Conservation (phyloP, 2,888 invertebrate species). For the Aspidiotus rigidus region DNA sequence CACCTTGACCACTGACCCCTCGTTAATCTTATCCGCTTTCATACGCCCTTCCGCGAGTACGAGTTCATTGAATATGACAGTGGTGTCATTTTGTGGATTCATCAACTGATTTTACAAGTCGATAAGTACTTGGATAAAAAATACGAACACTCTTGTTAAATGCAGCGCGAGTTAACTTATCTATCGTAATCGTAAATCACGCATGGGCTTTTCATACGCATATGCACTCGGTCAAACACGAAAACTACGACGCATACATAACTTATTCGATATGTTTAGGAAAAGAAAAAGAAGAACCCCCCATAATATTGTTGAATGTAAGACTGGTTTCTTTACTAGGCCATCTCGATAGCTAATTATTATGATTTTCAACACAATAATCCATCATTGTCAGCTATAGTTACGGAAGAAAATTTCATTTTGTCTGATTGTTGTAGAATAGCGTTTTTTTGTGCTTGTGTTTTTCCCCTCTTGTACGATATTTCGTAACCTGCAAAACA, state of each 20-base stretch:
- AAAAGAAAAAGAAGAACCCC: too few relatives aligned
- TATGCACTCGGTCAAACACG: not conserved
- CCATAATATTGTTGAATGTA: not conserved
- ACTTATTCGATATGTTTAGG: too few relatives aligned
- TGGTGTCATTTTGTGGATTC: constrained; percentile 9
- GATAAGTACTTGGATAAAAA: constrained; percentile 14
- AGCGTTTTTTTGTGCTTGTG: constrained; percentile 25
- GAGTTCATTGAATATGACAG: constrained; percentile 14
- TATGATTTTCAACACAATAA: constrained; percentile 19
- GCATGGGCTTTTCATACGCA: not conserved
- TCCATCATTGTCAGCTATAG: constrained; percentile 32
- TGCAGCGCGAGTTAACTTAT: too few relatives aligned
- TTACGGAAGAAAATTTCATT: constrained; percentile 20
- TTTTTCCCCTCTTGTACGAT: not conserved
- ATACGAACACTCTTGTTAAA: not conserved
- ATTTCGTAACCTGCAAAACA: constrained; percentile 32
- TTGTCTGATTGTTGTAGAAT: not conserved
- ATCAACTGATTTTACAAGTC: constrained; percentile 15
- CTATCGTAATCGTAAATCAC: not conserved
- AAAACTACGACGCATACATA: not conserved
- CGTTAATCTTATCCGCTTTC: not conserved
- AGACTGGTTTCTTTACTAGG: constrained; percentile 7
- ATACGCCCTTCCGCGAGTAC: not conserved
- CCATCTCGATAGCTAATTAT: not conserved
- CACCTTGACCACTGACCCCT: too few relatives aligned